Conservation (phyloP, 2,888 invertebrate species). For the Mimas tiliae region DNA sequence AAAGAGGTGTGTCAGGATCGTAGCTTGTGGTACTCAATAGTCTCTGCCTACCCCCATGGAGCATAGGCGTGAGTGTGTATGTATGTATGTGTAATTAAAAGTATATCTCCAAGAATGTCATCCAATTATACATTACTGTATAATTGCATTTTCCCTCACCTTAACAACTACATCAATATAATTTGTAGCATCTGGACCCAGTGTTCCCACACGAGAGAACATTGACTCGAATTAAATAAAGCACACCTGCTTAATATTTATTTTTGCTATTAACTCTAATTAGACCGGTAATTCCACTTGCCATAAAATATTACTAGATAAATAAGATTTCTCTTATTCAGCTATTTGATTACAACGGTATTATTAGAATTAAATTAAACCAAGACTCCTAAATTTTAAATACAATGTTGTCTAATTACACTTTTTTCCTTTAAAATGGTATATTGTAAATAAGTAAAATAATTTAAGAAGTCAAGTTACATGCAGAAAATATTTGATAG, state of each 20-base stretch:
- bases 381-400: neutral
- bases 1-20: no score
- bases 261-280: constrained; percentile 22
- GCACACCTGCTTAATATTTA: constrained; percentile 22
- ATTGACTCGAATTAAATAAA: constrained; percentile 6
- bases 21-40: no score
- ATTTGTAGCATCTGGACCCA: constrained; percentile 6
- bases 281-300: neutral
- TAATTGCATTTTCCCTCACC: constrained; percentile 20
- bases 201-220: constrained; percentile 11
- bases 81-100: no score
- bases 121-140: neutral
- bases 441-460: constrained; percentile 36
- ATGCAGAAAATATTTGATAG: constrained; percentile 50
- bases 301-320: constrained; percentile 5
- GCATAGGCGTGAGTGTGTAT: no score
- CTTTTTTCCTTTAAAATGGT: neutral
- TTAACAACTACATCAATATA: constrained; percentile 8
- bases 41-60: no score
- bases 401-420: neutral
- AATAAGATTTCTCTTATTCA: constrained; percentile 10
- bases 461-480: constrained; percentile 47
- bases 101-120: no score
- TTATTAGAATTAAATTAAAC: constrained; percentile 4
- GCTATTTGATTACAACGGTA: neutral